Percentiles rank a stretch among this genome's conserved stretches.
Conservation (phyloP, 2,888 invertebrate genomes). For the Epinotia ramella region DNA sequence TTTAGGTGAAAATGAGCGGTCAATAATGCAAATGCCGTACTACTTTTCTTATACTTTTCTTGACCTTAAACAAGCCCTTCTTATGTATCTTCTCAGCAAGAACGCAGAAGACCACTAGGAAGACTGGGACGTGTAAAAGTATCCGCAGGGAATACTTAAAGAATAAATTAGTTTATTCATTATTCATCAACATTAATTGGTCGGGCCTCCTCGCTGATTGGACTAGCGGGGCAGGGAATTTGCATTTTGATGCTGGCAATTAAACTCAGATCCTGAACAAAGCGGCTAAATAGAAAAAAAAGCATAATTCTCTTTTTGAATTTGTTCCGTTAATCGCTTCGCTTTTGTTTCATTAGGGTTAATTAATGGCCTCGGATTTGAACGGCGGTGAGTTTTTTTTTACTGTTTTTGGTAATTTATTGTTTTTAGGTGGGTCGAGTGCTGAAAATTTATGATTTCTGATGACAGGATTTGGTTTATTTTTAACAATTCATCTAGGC, state of each 20-base stretch:
- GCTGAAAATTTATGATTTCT: not conserved
- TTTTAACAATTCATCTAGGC: not conserved
- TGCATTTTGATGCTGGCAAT: slow-evolving; percentile 44
- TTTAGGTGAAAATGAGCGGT: no score
- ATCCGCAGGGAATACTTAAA: not conserved
- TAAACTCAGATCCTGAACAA: slow-evolving; percentile 44
- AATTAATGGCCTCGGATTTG: slow-evolving; percentile 38
- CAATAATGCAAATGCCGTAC: no score
- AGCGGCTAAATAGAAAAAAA: slow-evolving; percentile 43
- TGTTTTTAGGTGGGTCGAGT: not conserved
- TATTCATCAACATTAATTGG: slow-evolving; percentile 22
- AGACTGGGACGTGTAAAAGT: not conserved
- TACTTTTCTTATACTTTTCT: no score
- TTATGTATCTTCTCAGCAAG: not conserved
- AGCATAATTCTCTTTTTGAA: slow-evolving; percentile 43
- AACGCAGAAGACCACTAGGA: not conserved
- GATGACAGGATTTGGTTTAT: slow-evolving; percentile 10
- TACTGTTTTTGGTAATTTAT: slow-evolving; percentile 25
- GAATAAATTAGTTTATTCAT: slow-evolving; percentile 8
- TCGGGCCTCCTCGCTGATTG: slow-evolving; percentile 7
- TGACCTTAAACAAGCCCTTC: no score
- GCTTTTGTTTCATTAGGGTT: slow-evolving; percentile 44
- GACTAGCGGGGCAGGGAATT: slow-evolving; percentile 28
- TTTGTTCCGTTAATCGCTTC: slow-evolving; percentile 45
- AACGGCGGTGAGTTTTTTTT: slow-evolving; percentile 21